Percentiles rank a stretch among this genome's conserved stretches.
Evolutionary conservation across 2,888 invertebrate species (phyloP).

Genomic region (Celastrina argiolus): DNA sequence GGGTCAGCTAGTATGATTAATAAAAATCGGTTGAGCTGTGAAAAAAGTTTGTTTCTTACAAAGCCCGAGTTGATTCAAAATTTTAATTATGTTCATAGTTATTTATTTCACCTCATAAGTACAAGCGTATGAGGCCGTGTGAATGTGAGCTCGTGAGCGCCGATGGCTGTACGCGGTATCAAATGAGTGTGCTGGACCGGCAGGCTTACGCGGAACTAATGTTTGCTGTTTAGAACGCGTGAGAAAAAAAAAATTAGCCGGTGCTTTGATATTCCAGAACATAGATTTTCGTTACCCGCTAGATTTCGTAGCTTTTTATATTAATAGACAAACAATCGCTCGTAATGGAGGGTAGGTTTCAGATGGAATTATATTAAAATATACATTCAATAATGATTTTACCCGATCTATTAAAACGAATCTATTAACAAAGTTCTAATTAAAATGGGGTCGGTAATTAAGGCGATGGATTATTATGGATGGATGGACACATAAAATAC

Average conservation of each 20-base stretch:
- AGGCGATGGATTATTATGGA: no score
- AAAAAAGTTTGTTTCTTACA: no score
- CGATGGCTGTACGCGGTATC: slow-evolving; percentile 51
- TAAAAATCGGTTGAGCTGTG: no score
- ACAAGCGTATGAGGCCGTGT: slow-evolving; percentile 47
- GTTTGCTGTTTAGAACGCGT: slow-evolving; percentile 15
- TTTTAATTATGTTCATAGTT: background rate
- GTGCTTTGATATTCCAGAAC: background rate
- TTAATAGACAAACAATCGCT: no score
- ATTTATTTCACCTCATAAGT: background rate
- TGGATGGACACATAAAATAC: no score
- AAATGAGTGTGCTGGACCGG: slow-evolving; percentile 50
- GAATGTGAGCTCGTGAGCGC: slow-evolving; percentile 62
- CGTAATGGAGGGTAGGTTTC: no score
- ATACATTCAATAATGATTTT: no score
- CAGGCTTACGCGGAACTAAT: slow-evolving; percentile 37
- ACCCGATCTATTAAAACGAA: no score
- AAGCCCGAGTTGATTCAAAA: background rate
- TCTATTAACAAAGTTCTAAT: no score
- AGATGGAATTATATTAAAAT: no score
- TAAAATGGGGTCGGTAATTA: no score
- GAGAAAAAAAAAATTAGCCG: background rate
- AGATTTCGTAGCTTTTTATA: background rate
- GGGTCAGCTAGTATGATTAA: no score
- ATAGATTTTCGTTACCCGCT: background rate